These are phyloP conservation scores for Neotoxoptera formosana DNA, from an alignment of 1,140 invertebrate genomes.

Conservation along the genomic window DNA sequence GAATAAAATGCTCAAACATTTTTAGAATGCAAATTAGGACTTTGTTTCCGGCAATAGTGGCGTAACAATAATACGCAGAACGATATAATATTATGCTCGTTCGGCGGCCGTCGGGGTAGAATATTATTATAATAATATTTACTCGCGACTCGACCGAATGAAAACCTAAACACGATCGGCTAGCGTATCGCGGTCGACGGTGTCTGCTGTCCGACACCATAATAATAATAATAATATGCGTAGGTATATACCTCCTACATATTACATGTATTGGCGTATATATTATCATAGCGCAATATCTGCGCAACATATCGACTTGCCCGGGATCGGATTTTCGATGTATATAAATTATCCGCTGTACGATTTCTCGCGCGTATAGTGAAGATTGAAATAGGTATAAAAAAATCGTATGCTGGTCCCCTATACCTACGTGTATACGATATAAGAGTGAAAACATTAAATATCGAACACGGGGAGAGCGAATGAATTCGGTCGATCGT, in stretches of 20 bases:
- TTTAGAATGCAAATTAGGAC: background rate
- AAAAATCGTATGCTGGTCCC: background rate
- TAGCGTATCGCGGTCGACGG: background rate
- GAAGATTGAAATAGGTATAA: background rate
- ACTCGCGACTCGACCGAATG: background rate
- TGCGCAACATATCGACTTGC: background rate
- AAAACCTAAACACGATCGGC: background rate
- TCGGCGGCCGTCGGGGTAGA: background rate
- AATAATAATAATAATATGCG: background rate
- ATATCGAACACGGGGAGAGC: background rate
- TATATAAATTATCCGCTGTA: background rate
- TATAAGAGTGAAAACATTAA: background rate
- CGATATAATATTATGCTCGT: background rate
- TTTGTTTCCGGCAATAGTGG: background rate
- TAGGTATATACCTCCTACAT: background rate
- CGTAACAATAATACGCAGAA: background rate
- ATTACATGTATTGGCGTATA: too few relatives aligned
- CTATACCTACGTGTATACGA: background rate
- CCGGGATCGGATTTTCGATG: background rate
- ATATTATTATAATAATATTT: background rate
- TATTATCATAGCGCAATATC: background rate
- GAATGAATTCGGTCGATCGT: background rate
- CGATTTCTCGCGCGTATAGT: background rate
- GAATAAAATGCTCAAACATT: background rate
- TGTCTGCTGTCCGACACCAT: background rate